Conservation (phyloP, 1,140 invertebrate species). For the Anastrepha ludens region DNA sequence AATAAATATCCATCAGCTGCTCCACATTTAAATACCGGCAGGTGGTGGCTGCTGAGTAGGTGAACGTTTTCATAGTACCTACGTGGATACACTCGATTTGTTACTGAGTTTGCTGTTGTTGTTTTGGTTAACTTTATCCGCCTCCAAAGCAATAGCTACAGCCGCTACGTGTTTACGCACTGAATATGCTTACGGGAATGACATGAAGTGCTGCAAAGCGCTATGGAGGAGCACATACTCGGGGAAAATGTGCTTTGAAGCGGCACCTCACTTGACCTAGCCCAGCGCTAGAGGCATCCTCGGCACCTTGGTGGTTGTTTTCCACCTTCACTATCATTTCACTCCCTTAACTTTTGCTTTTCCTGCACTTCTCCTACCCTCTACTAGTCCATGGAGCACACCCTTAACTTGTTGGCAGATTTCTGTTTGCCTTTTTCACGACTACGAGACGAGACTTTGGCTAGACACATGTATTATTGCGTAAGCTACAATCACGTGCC, state of each 20-base stretch:
- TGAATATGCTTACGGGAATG: neutral
- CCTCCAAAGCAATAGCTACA: neutral
- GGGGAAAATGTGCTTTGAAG: neutral
- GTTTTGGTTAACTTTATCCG: too few relatives aligned
- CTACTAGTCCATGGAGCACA: neutral
- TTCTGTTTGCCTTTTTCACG: neutral
- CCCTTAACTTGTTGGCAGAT: slow-evolving; percentile 27
- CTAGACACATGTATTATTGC: slow-evolving; percentile 11
- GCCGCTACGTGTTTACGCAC: neutral
- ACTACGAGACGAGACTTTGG: slow-evolving; percentile 16
- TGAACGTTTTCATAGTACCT: neutral
- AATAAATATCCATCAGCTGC: slow-evolving; percentile 52
- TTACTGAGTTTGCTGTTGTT: neutral
- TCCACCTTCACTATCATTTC: slow-evolving; percentile 34
- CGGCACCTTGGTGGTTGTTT: slow-evolving; percentile 23
- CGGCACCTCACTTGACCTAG: slow-evolving; percentile 47
- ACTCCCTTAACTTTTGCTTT: slow-evolving; percentile 18
- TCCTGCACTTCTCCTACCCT: slow-evolving; percentile 2
- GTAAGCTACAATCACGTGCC: slow-evolving; percentile 18
- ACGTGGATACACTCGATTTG: neutral
- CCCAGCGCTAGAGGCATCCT: slow-evolving; percentile 5
- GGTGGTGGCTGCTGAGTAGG: neutral
- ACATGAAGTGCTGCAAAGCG: neutral
- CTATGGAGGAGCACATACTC: slow-evolving; percentile 20
- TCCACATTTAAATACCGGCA: slow-evolving; percentile 46